phyloP scores from a whole-genome alignment of 2,797 vertebrate species.

The Alexandromys oeconomus region DNA sequence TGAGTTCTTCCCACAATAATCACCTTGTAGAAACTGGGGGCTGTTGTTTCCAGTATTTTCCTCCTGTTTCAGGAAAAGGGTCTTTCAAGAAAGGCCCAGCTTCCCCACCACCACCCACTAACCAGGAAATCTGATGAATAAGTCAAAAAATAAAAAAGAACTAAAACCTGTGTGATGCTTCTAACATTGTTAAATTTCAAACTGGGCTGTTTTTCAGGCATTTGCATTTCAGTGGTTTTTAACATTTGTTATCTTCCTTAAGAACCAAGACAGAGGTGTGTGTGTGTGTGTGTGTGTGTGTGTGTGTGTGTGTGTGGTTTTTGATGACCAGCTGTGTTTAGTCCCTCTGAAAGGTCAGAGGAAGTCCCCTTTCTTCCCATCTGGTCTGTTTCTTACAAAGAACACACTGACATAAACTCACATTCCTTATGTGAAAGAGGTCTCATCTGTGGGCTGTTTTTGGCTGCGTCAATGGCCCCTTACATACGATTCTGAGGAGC shows the following conservation, averaged over 20 bases:
- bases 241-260: slow-evolving; percentile 60
- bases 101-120: neutral
- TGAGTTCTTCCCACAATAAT: neutral
- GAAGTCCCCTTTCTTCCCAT: slow-evolving; percentile 51
- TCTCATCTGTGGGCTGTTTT: slow-evolving; percentile 27
- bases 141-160: slow-evolving; percentile 22
- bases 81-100: slow-evolving; percentile 43
- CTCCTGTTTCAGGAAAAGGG: slow-evolving; percentile 11
- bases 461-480: slow-evolving; percentile 43
- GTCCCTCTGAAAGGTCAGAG: slow-evolving; percentile 69
- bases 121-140: slow-evolving; percentile 37
- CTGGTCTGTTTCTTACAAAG: slow-evolving; percentile 75
- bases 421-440: slow-evolving; percentile 54
- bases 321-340: slow-evolving; percentile 71
- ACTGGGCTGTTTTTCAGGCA: neutral
- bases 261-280: slow-evolving; percentile 43
- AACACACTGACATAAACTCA: slow-evolving; percentile 69
- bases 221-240: slow-evolving; percentile 40
- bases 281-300: neutral
- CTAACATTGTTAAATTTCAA: slow-evolving; percentile 53
- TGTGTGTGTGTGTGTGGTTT: neutral
- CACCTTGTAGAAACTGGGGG: slow-evolving; percentile 7
- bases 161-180: slow-evolving; percentile 24
- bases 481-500: slow-evolving; percentile 44
- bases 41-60: slow-evolving; percentile 6